A percentile compares a stretch with the other conserved stretches of the same genome.
Evolutionary conservation across 2,888 invertebrate species (phyloP).

Genomic region (Seira sanloemensis): DNA sequence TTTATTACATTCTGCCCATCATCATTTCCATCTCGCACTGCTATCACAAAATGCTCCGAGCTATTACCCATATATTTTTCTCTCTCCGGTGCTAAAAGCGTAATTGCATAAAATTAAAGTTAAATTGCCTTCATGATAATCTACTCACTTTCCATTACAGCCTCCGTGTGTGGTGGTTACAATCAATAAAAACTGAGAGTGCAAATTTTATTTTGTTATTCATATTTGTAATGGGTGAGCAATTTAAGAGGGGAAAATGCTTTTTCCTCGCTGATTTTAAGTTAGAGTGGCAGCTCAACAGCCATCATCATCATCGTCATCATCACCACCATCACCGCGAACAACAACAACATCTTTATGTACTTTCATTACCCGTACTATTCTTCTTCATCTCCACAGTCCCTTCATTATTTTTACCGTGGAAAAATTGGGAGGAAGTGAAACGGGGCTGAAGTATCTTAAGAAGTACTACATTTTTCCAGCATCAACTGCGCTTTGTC

Average conservation of each 20-base stretch:
- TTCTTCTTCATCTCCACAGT: not conserved
- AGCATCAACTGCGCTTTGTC: not conserved
- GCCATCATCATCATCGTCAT: not conserved
- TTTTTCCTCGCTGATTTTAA: not conserved
- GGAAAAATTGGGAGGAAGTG: not conserved
- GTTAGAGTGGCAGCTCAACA: constrained; percentile 14
- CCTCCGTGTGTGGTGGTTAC: not conserved
- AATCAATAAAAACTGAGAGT: constrained; percentile 12
- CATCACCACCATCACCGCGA: not conserved
- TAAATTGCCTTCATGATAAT: not conserved
- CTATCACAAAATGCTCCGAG: too few species aligned
- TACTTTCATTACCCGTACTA: constrained; percentile 5
- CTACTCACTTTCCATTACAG: not conserved
- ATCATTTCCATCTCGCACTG: not conserved
- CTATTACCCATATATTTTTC: not conserved
- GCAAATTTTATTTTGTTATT: too few species aligned
- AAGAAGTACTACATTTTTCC: not conserved
- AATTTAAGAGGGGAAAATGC: constrained; percentile 1
- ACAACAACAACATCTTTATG: not conserved
- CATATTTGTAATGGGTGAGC: not conserved
- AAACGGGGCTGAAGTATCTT: not conserved
- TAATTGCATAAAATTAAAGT: not conserved
- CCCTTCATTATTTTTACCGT: not conserved
- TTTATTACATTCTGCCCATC: not conserved
- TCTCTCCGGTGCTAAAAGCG: not conserved